Conservation (phyloP, 2,888 invertebrate species). For the Chaetogeoica ovagalla region DNA sequence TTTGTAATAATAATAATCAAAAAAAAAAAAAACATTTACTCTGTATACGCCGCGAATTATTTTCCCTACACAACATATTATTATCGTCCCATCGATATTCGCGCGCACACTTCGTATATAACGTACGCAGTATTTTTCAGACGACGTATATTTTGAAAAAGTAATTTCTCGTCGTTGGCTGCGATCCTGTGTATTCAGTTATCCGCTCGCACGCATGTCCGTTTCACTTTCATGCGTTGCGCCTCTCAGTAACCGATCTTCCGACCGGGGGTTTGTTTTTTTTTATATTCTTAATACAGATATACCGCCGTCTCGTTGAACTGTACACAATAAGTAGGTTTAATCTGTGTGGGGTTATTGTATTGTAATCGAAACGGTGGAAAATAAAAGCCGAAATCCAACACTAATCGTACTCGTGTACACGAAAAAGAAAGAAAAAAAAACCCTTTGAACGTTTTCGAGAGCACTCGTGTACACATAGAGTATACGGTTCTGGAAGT, state of each 20-base stretch:
- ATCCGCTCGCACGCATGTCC: slow-evolving; percentile 18
- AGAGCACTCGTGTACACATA: neutral
- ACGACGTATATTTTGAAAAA: neutral
- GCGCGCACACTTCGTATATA: neutral
- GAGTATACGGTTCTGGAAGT: neutral
- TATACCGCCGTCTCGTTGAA: too few relatives aligned
- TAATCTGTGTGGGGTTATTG: too few relatives aligned
- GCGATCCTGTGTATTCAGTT: neutral
- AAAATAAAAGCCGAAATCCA: neutral
- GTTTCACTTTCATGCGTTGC: slow-evolving; percentile 17
- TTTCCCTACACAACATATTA: neutral
- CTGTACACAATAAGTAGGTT: too few relatives aligned
- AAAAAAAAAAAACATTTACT: too few relatives aligned
- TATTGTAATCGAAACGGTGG: neutral
- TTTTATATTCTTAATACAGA: too few relatives aligned
- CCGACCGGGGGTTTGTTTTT: slow-evolving; percentile 1
- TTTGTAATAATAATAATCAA: too few relatives aligned
- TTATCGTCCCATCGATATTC: slow-evolving; percentile 6
- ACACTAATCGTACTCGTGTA: neutral
- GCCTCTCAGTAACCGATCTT: slow-evolving; percentile 13
- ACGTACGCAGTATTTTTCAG: neutral
- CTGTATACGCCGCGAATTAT: neutral
- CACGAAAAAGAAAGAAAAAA: neutral
- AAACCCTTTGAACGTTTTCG: neutral
- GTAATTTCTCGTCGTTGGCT: neutral